A percentile compares a stretch with the other conserved stretches of the same genome.
phyloP scores from a whole-genome alignment of 2,113 vertebrate genomes.

The Pteruthius melanotis region DNA sequence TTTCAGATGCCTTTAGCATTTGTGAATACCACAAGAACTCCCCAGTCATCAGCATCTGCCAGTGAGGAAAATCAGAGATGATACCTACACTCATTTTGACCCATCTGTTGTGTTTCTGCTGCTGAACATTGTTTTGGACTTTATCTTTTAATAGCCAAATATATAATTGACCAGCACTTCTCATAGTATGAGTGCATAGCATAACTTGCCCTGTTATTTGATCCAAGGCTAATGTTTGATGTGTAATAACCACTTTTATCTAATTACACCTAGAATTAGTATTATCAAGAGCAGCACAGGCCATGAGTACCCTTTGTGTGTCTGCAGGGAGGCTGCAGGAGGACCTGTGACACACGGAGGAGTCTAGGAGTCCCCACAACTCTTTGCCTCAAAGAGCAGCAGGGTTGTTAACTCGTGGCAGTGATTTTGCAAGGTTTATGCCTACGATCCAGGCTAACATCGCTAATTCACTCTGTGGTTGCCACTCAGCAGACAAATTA shows the following conservation, averaged over 20 bases:
- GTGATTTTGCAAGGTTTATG: not conserved
- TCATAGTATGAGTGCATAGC: not conserved
- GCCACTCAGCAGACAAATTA: constrained; percentile 13
- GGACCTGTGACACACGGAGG: not conserved
- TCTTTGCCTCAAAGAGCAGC: not conserved
- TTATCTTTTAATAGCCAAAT: not conserved
- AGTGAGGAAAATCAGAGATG: not conserved
- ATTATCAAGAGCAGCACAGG: not conserved
- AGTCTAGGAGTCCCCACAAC: not conserved
- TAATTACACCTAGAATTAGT: not conserved
- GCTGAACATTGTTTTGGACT: not conserved
- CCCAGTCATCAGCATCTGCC: not conserved
- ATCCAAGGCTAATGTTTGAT: not conserved
- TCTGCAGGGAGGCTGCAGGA: not conserved
- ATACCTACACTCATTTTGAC: not conserved
- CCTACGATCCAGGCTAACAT: not conserved
- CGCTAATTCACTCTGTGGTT: not conserved
- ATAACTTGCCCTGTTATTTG: not conserved
- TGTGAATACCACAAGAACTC: not conserved
- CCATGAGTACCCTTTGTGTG: accelerated
- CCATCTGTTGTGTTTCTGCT: not conserved
- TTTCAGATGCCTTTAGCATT: not conserved
- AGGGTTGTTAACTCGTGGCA: not conserved
- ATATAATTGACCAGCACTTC: not conserved
- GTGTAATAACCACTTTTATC: not conserved